Percentiles rank a stretch among this genome's conserved stretches.
These are phyloP conservation scores for Germaria angustata DNA, from an alignment of 2,888 invertebrate genomes.

Conservation along the genomic window DNA sequence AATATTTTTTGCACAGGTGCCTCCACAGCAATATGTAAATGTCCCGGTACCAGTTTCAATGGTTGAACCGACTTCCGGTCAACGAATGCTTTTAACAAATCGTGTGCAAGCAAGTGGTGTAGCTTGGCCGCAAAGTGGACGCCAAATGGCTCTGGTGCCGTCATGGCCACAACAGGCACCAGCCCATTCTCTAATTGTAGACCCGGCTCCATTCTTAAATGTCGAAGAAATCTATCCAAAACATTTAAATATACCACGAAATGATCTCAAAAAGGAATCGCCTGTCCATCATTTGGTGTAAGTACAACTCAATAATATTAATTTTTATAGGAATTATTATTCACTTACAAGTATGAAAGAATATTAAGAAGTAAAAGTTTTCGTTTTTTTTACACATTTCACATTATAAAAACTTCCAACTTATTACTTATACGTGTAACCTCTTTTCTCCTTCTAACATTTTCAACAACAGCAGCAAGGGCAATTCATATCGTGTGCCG, in stretches of 20 bases:
- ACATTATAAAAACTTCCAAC: too few relatives aligned
- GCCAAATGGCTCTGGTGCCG: constrained; percentile 91
- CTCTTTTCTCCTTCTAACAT: constrained; percentile 17
- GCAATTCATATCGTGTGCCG: constrained; percentile 80
- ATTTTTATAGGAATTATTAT: not conserved
- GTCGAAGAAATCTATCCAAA: constrained; percentile 82
- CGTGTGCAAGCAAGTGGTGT: constrained; percentile 80
- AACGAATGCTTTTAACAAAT: constrained; percentile 87
- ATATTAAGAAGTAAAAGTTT: too few relatives aligned
- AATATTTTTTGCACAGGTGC: constrained; percentile 81
- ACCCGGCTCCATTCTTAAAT: constrained; percentile 87
- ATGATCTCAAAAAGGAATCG: constrained; percentile 83
- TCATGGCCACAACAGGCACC: constrained; percentile 91
- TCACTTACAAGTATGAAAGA: not conserved
- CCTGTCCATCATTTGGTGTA: constrained; percentile 81
- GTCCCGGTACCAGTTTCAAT: constrained; percentile 90
- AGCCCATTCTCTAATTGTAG: constrained; percentile 87
- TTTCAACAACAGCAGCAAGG: constrained; percentile 72
- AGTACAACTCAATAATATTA: constrained; percentile 66
- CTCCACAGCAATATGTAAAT: constrained; percentile 92
- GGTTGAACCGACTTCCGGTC: constrained; percentile 90
- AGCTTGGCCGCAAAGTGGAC: constrained; percentile 81
- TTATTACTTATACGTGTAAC: too few relatives aligned
- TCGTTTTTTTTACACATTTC: too few relatives aligned
- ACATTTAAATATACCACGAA: constrained; percentile 82